Evolutionary conservation across 2,888 invertebrate species (phyloP), one percentile per base, ranked within the genome.

Genomic region (Mimachlamys varia): DNA sequence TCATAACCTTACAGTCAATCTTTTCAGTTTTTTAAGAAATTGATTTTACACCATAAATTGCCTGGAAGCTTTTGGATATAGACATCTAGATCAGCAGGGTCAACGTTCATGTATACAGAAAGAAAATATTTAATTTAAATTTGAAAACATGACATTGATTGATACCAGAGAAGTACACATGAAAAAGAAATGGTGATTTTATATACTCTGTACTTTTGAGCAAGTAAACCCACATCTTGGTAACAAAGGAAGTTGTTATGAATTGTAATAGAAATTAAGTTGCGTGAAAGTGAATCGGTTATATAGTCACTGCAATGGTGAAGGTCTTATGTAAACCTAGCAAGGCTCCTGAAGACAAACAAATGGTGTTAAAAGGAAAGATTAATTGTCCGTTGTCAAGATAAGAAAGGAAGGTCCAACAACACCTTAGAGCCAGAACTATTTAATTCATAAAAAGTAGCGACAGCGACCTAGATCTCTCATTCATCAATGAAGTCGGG

Each of bases 301-400:
- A 58, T 58, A 58, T n/a, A 58, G 58, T 19, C 58, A 7, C 19
- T 58, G 76, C 33, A 76, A 33, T 76, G 76, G 76, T 76, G 76
- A 27, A 76, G 76, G 76, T 33, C 19, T 76, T 13, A 0, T 7
- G 33, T 76, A 33, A 33, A 12, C 27, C 76, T 33, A 33, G 3
- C 76, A 76, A 76, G 76, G 76, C 76, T 76, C 33, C 12, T 76
- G 76, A 33, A 76, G 76, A 76, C 33, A 76, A 76, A 76, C 33
- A 76, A 7, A 76, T 76, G 33, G 76, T 76, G 76, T 76, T 33
- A 76, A 76, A 4, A 10, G 76, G 76, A 22, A 76, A 76, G 33
- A 76, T 76, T 33, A 76, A 76, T 76, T 76, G 76, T 76, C 76
- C 33, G 76, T 76, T 76, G 76, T 76, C 76, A 76, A 76, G 76